Evolutionary conservation across 2,888 invertebrate genomes (phyloP).

Genomic region (Latrodectus hesperus): DNA sequence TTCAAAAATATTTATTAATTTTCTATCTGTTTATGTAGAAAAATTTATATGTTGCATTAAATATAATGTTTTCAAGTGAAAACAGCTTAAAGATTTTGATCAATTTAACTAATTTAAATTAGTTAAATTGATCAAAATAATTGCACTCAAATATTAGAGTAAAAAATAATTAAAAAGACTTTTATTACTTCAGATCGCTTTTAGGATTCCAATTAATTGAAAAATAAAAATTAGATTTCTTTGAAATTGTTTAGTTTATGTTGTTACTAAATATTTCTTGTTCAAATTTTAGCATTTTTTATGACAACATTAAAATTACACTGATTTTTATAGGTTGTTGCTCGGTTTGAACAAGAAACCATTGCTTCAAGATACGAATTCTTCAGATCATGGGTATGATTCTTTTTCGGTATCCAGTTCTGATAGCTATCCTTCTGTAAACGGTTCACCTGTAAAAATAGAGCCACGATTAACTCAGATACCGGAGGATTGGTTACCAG

Average conservation of each 20-base stretch:
- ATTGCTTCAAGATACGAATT: slow-evolving; percentile 45
- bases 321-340: slow-evolving; percentile 36
- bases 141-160: too few relatives aligned
- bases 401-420: slow-evolving; percentile 86
- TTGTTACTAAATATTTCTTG: neutral
- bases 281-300: neutral
- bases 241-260: neutral
- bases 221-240: neutral
- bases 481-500: slow-evolving; percentile 80
- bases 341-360: slow-evolving; percentile 62
- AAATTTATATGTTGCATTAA: too few relatives aligned
- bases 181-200: too few relatives aligned
- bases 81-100: too few relatives aligned
- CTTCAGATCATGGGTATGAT: slow-evolving; percentile 90
- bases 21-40: too few relatives aligned
- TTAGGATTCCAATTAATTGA: too few relatives aligned
- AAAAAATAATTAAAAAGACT: too few relatives aligned
- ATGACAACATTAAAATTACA: neutral
- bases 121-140: too few relatives aligned
- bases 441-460: slow-evolving; percentile 63
- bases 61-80: too few relatives aligned
- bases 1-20: too few relatives aligned
- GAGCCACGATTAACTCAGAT: slow-evolving; percentile 85
- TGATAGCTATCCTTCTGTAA: slow-evolving; percentile 71
- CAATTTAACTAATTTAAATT: too few relatives aligned